These are phyloP conservation scores for Eretmocerus hayati DNA, from an alignment of 2,888 invertebrate genomes.

Conservation along the genomic window DNA sequence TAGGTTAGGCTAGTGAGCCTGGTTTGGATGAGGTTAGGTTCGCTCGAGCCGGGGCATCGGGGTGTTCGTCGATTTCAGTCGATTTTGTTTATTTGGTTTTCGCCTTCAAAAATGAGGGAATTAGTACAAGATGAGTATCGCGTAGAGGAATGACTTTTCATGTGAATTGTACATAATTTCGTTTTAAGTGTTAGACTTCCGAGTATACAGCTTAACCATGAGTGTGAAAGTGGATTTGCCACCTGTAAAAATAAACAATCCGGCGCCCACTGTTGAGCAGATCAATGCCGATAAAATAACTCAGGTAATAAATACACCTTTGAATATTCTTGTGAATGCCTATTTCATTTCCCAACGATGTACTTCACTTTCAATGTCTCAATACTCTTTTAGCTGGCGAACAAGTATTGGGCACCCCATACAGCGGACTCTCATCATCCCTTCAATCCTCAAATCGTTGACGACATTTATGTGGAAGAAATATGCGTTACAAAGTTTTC, in stretches of 20 bases:
- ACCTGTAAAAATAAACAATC: conserved; percentile 43
- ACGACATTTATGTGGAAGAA: conserved; percentile 83
- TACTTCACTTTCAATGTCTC: not conserved
- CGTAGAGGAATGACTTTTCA: too few species aligned
- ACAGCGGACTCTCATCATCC: conserved; percentile 64
- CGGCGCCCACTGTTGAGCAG: conserved; percentile 79
- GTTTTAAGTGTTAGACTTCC: too few species aligned
- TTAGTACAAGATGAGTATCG: too few species aligned
- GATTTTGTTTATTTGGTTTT: too few species aligned
- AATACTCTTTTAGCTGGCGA: conserved; percentile 62
- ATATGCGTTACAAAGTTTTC: conserved; percentile 78
- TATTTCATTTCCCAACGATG: not conserved
- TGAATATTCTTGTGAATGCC: not conserved
- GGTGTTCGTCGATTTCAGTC: too few species aligned
- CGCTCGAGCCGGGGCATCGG: too few species aligned
- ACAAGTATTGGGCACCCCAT: conserved; percentile 89
- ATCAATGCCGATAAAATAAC: conserved; percentile 86
- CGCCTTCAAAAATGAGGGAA: too few species aligned
- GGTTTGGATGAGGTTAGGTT: too few species aligned
- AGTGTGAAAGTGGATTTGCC: conserved; percentile 26
- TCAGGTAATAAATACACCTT: conserved; percentile 57
- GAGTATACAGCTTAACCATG: too few species aligned
- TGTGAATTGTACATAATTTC: too few species aligned
- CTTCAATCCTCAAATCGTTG: conserved; percentile 73
- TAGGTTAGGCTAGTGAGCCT: too few species aligned